These are phyloP conservation scores for Ophioderma brevispina DNA, from an alignment of 35 echinoderm and acorn worm genomes.

Conservation along the genomic window DNA sequence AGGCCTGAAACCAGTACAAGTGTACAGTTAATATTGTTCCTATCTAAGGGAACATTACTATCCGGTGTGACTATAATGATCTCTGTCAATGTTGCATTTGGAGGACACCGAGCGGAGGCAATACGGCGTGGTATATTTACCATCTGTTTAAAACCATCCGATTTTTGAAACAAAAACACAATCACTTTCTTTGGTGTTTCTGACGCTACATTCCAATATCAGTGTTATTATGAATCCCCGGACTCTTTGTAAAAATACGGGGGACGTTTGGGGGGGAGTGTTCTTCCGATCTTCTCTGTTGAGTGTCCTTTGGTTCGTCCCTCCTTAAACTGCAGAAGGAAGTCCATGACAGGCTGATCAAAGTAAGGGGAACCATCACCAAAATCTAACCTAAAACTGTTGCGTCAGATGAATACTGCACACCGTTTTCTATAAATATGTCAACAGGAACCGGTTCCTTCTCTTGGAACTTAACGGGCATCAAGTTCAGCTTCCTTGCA, in stretches of 20 bases:
- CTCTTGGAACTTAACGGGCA: background rate
- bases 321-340: background rate
- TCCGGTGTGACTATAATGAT: background rate
- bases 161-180: background rate
- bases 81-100: background rate
- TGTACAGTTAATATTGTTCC: background rate
- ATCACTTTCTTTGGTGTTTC: background rate
- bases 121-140: background rate
- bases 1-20: background rate
- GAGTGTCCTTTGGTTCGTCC: background rate
- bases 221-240: background rate
- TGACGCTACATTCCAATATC: background rate
- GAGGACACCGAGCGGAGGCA: background rate
- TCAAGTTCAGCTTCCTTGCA: background rate
- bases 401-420: background rate
- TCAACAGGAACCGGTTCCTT: background rate
- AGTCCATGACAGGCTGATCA: background rate
- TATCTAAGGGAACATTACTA: background rate
- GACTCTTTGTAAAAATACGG: background rate
- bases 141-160: background rate
- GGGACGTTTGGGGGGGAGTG: too few relatives aligned
- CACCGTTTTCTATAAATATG: background rate
- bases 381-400: background rate
- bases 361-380: background rate
- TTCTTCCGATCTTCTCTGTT: background rate